Base-by-base conservation (phyloP, 2,113 vertebrate genomes). In the Hypocryptadius cinnamomeus region DNA sequence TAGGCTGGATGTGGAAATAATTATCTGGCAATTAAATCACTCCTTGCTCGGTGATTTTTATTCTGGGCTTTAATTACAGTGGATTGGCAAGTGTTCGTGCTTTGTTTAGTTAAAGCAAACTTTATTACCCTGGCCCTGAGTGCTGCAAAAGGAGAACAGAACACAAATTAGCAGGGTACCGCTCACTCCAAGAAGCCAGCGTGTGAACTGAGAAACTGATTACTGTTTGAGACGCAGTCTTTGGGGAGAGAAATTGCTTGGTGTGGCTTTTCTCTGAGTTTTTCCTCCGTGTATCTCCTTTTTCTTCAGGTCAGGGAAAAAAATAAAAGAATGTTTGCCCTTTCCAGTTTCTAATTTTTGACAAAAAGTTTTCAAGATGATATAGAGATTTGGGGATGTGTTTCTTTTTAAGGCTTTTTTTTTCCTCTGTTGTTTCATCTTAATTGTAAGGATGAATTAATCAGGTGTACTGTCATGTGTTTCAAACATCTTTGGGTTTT, bases 41-140 rank as follows among this genome's bases (percentile, higher is more conserved):
- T 87, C 54, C 60, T 93, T 92, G 74, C 92, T 96, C 5, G 5
- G 82, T 84, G 83, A 90, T 96, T 97, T 96, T 96, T 95, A 95
- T 95, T 92, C 90, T 92, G 70, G 79, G 57, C 69, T 90, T 95
- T 93, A 89, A 94, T 95, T 87, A 90, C 85, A 81, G 78, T 71
- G 88, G 92, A 93, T 96, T 91, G 93, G 94, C 92, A 95, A 96
- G 79, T 80, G 94, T 90, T 95, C 60, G n/a, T 96, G 83, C 70
- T 82, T 93, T 94, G 87, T 95, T 96, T 96, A 91, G 83, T 93
- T 91, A 90, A 97, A 96, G 84, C 86, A 86, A 96, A 97, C 88
- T 94, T 95, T 94, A 80, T 94, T 94, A 89, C 79, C 91, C 91
- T 33, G 16, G 70, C 86, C 63, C 23, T 70, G 69, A 92, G 56